Evolutionary conservation across 1,140 invertebrate genomes (phyloP).

Genomic region (Sweltsa coloradensis): DNA sequence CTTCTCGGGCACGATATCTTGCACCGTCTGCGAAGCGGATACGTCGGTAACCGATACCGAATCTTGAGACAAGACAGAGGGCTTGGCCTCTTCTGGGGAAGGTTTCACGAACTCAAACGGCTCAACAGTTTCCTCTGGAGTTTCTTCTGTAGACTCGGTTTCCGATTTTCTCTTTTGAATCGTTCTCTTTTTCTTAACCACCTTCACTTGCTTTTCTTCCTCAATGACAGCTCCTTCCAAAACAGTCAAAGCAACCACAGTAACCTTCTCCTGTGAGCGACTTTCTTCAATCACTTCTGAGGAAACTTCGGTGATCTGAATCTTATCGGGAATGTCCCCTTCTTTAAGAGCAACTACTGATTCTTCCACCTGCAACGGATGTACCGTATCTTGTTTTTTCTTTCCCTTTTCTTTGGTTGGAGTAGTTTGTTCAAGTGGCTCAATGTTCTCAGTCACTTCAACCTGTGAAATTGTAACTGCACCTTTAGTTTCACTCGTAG

Average conservation of each 20-base stretch:
- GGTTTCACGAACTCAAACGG: not conserved
- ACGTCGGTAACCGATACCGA: conserved; percentile 16
- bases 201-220: not conserved
- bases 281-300: not conserved
- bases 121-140: not conserved
- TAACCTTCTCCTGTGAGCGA: not conserved
- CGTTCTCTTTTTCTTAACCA: not conserved
- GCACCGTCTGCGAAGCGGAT: conserved; percentile 12
- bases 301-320: not conserved
- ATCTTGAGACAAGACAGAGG: conserved; percentile 17
- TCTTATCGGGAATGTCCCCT: too few species aligned
- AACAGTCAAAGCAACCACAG: not conserved
- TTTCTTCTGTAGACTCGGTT: not conserved
- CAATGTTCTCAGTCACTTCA: not conserved
- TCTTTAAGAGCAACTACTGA: too few species aligned
- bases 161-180: not conserved
- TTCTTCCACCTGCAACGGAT: too few species aligned
- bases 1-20: conserved; percentile 15
- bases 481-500: not conserved
- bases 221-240: not conserved
- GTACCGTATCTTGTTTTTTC: too few species aligned
- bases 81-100: not conserved
- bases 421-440: not conserved
- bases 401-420: too few species aligned
- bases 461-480: not conserved